Base-by-base conservation (phyloP, 2,113 vertebrate species). In the rat (Rattus norvegicus) region DNA sequence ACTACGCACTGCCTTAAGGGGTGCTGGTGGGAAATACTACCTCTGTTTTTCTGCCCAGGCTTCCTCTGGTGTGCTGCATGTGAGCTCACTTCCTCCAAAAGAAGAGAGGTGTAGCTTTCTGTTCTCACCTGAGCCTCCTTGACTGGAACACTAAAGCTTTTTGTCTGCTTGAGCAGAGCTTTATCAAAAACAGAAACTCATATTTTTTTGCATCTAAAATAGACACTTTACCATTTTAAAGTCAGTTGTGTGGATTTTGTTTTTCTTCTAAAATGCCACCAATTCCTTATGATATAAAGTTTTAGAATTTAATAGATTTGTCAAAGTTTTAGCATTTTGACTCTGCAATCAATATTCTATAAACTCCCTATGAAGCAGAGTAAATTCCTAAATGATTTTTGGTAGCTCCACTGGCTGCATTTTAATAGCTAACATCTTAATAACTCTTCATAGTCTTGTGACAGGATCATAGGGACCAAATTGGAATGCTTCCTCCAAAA, bases 401-500 rank as follows among this genome's bases (percentile, higher is more conserved):
- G 95, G 47, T 93, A 86, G 56, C 54, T 94, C 9, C 4, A 4
- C 14, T 83, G 30, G 43, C 59, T 72, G n/a, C 13, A 77, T 28
- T 94, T 80, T 92, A 56, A 24, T 73, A 93, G 87, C 52, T 75
- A 61, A 91, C 76, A 52, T 79, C 33, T 36, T 79, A 59, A n/a
- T 59, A 89, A 93, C 22, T 16, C 89, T 70, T 88, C 36, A 19
- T 91, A 56, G 84, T 79, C 63, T 92, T 72, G 59, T 93, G 65
- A 52, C 11, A 33, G 59, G 36, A 33, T n/a, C 73, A n/a, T n/a
- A 67, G 91, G 90, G 73, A 90, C 63, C 67, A 26, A 84, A 83
- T 75, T 83, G 86, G 87, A 63, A 54, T 86, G 63, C 33, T 81
- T 93, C 80, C 49, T 95, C 84, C 94, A 76, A 96, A 97, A 70